Conservation (phyloP, 2,113 vertebrate genomes). For the Sminthopsis crassicaudata region DNA sequence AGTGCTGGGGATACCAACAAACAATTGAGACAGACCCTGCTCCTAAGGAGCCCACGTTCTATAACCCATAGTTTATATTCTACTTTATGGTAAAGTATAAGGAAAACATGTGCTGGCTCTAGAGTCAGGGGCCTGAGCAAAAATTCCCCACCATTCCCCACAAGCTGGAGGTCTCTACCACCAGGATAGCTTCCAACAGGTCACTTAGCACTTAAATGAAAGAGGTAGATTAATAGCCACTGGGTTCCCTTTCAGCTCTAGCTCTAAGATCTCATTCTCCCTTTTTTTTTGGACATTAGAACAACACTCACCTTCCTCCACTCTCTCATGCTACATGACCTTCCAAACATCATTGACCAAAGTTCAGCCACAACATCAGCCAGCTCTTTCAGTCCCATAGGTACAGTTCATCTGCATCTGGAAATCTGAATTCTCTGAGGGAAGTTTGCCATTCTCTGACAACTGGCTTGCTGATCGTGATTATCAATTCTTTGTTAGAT, state of each 20-base stretch:
- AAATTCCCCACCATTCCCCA: background rate
- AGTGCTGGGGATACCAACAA: background rate
- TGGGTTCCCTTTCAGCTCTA: background rate
- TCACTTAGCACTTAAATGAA: background rate
- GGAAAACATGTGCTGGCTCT: background rate
- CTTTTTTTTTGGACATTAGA: background rate
- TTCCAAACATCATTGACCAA: background rate
- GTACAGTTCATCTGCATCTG: background rate
- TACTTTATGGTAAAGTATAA: background rate
- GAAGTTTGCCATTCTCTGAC: background rate
- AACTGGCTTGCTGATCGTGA: background rate
- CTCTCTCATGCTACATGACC: background rate
- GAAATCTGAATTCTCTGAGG: background rate
- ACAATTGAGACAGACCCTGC: background rate
- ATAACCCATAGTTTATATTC: background rate
- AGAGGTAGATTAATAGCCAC: background rate
- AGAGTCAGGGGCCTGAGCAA: background rate
- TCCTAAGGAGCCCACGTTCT: background rate
- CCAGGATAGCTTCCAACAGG: background rate
- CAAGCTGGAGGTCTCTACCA: background rate
- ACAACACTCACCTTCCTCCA: background rate
- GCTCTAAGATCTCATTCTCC: background rate
- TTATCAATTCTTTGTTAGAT: background rate
- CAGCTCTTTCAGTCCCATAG: background rate
- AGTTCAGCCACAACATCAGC: background rate